Conservation (phyloP, 2,888 invertebrate species). For the Leptura quadrifasciata region DNA sequence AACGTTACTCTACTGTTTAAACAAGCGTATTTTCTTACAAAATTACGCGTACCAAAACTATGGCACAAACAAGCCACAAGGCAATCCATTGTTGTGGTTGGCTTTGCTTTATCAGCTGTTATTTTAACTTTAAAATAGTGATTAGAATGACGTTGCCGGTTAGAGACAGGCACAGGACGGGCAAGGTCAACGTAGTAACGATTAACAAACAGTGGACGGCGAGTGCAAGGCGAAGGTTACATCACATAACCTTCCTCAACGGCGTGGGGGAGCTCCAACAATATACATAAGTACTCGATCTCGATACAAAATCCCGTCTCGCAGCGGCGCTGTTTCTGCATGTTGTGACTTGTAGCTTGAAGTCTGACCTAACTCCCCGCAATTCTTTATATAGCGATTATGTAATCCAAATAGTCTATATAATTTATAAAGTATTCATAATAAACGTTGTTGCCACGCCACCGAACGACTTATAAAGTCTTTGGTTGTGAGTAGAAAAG, state of each 20-base stretch:
- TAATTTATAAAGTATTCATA: not conserved
- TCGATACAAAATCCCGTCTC: not conserved
- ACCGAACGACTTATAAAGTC: not conserved
- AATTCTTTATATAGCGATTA: conserved; percentile 41
- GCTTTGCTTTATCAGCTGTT: conserved; percentile 31
- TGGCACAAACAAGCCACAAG: conserved; percentile 36
- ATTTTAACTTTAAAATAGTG: conserved; percentile 36
- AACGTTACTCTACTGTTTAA: conserved; percentile 1
- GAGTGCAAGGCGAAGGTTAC: conserved; percentile 66
- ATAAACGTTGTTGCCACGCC: not conserved
- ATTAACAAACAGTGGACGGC: conserved; percentile 51
- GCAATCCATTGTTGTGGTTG: conserved; percentile 35
- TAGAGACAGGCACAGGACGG: conserved; percentile 49
- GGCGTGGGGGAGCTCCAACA: conserved; percentile 42
- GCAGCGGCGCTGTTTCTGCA: not conserved
- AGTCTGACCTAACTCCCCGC: conserved; percentile 20
- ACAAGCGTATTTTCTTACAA: not conserved
- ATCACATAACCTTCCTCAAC: conserved; percentile 67
- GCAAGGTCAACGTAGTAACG: conserved; percentile 57
- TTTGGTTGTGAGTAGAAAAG: not conserved
- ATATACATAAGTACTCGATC: conserved; percentile 5
- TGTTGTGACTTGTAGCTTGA: conserved; percentile 12
- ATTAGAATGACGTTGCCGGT: conserved; percentile 48
- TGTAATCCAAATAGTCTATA: conserved; percentile 29
- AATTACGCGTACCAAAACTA: not conserved